phyloP scores from a whole-genome alignment of 2,113 vertebrate species.

The Mohoua ochrocephala region DNA sequence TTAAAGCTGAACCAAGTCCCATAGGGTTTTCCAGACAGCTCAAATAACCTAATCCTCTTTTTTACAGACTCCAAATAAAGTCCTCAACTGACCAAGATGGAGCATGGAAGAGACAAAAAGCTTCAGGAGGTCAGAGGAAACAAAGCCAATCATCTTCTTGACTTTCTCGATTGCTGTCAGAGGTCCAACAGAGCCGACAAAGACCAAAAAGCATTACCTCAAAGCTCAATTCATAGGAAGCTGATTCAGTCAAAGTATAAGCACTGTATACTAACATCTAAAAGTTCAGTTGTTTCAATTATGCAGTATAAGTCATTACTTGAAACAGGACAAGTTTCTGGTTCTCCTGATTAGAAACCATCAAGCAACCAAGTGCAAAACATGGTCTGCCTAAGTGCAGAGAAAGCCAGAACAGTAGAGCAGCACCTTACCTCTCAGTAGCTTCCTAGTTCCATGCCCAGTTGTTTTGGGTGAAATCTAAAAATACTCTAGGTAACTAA shows the following conservation, averaged over 20 bases:
- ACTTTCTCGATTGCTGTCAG: not conserved
- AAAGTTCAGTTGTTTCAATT: not conserved
- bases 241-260: not conserved
- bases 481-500: not conserved
- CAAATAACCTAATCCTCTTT: not conserved
- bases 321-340: not conserved
- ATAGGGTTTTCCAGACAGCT: not conserved
- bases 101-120: not conserved
- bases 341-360: not conserved
- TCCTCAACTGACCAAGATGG: not conserved
- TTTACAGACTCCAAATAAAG: not conserved
- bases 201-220: not conserved
- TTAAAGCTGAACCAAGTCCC: not conserved
- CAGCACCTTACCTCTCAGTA: not conserved
- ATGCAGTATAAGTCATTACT: not conserved
- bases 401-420: not conserved
- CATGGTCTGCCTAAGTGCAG: not conserved
- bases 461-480: not conserved
- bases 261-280: not conserved
- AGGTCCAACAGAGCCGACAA: not conserved
- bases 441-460: not conserved
- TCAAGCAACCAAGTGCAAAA: not conserved
- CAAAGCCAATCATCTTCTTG: not conserved
- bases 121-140: not conserved
- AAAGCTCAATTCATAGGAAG: not conserved